Evolutionary conservation across 1,140 invertebrate genomes (phyloP).

Genomic region (Neodiprion virginianus): DNA sequence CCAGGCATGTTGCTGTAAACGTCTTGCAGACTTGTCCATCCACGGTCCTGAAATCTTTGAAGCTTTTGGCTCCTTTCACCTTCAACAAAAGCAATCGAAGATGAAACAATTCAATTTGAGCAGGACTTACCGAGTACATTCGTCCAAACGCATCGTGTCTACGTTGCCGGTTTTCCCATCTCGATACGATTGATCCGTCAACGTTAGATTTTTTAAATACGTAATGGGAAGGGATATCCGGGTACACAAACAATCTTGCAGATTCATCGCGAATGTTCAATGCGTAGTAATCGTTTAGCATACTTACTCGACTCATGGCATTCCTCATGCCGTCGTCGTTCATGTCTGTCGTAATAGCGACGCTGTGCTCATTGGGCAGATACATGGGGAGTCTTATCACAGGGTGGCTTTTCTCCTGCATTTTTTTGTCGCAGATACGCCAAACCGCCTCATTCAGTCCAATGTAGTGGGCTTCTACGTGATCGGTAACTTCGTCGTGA

Average conservation of each 20-base stretch:
- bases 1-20: slow-evolving; percentile 21
- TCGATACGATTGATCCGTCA: slow-evolving; percentile 12
- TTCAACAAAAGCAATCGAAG: slow-evolving; percentile 18
- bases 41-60: slow-evolving; percentile 21
- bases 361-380: slow-evolving; percentile 16
- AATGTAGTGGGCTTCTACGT: slow-evolving; percentile 20
- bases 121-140: slow-evolving; percentile 30
- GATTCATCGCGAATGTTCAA: slow-evolving; percentile 19
- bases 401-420: neutral
- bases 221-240: slow-evolving; percentile 22
- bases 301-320: slow-evolving; percentile 16
- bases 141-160: slow-evolving; percentile 20
- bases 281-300: slow-evolving; percentile 20
- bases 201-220: slow-evolving; percentile 21
- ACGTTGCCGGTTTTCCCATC: slow-evolving; percentile 26
- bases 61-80: slow-evolving; percentile 20
- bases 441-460: slow-evolving; percentile 12
- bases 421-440: slow-evolving; percentile 18
- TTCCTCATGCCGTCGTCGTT: slow-evolving; percentile 17
- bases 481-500: slow-evolving; percentile 22
- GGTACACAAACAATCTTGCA: slow-evolving; percentile 17
- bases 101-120: slow-evolving; percentile 29
- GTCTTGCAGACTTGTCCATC: slow-evolving; percentile 18
- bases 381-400: too few relatives aligned
- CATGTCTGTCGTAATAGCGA: neutral